Percentiles rank a stretch among this genome's conserved stretches.
Conservation (phyloP, 2,113 vertebrate species). For the Corythornis cristatus region DNA sequence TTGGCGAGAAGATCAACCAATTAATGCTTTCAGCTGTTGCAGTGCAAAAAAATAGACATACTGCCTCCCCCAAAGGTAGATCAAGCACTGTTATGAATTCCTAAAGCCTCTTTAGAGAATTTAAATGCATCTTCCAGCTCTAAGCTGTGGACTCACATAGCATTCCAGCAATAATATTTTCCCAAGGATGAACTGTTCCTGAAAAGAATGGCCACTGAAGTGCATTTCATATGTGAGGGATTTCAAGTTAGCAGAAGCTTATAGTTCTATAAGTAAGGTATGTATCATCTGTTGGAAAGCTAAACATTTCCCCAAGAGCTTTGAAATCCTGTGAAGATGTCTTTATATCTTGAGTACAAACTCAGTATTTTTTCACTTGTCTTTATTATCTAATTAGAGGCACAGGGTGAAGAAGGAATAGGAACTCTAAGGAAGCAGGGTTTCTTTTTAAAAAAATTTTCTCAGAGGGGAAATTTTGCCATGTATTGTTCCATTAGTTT, state of each 20-base stretch:
- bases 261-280: not conserved
- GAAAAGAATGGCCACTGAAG: constrained; percentile 9
- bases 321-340: not conserved
- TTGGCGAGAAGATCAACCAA: constrained; percentile 2
- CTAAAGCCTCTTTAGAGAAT: constrained; percentile 46
- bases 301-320: not conserved
- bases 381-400: not conserved
- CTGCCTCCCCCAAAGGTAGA: constrained; percentile 20
- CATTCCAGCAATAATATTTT: constrained; percentile 55
- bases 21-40: constrained; percentile 35
- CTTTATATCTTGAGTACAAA: not conserved
- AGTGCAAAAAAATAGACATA: not conserved
- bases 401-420: not conserved
- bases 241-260: constrained; percentile 17
- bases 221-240: constrained; percentile 11
- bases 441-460: not conserved
- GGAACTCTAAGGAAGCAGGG: not conserved
- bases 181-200: constrained; percentile 41
- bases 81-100: constrained; percentile 15
- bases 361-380: not conserved
- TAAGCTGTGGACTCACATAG: not conserved
- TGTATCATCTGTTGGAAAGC: not conserved
- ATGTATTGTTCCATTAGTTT: not conserved
- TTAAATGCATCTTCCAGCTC: constrained; percentile 28
- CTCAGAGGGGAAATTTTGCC: not conserved